Conservation (phyloP, 2,113 vertebrate genomes). For the Triplophysa dalaica region DNA sequence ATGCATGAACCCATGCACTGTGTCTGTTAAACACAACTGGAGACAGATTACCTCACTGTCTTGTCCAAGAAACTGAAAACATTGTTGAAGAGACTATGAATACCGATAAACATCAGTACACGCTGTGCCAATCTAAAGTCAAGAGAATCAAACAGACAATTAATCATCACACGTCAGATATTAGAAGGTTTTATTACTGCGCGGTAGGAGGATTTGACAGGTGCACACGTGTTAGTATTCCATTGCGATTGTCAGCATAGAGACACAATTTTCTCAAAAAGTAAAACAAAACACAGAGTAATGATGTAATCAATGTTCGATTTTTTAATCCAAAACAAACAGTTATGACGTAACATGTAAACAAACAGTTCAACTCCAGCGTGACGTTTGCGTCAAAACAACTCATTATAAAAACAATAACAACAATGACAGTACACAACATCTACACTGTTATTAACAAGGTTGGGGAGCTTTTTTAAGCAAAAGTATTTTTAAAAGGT, state of each 20-base stretch:
- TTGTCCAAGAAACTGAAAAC: constrained; percentile 64
- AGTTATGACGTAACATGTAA: background rate
- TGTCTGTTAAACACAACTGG: background rate
- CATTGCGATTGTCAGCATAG: background rate
- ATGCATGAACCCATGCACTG: background rate
- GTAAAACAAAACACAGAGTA: constrained; percentile 1
- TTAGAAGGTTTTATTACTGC: background rate
- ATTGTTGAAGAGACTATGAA: constrained; percentile 59
- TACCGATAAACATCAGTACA: constrained; percentile 56
- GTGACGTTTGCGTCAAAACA: background rate
- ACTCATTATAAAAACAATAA: background rate
- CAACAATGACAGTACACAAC: background rate
- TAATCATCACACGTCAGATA: background rate
- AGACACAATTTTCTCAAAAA: background rate
- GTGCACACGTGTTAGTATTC: too few species aligned
- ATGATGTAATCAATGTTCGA: background rate
- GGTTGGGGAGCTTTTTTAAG: background rate
- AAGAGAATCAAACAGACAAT: constrained; percentile 27
- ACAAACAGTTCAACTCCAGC: background rate
- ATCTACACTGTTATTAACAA: background rate
- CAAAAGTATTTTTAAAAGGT: background rate
- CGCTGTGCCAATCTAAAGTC: constrained; percentile 61
- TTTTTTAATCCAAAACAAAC: background rate
- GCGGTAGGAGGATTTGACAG: too few species aligned
- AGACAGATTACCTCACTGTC: constrained; percentile 63